Evolutionary conservation across 2,113 vertebrate genomes (phyloP), one percentile per base, ranked within the genome.

Genomic region (Tapirus terrestris): DNA sequence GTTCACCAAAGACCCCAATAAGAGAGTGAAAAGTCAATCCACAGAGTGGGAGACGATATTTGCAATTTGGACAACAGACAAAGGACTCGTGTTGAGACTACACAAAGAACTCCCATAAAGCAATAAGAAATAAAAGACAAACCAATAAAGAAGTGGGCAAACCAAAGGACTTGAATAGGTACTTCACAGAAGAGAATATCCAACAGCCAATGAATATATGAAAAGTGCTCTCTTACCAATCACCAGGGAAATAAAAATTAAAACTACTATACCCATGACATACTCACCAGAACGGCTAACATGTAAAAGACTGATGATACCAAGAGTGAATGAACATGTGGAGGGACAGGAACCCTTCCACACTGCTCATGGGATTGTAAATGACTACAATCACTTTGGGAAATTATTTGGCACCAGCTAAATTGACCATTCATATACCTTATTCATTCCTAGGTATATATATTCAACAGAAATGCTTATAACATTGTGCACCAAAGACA

Each of bases 381-480:
- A 31, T 63, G 36, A 58, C 31, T 81, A 93, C 21, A 76, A 82
- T 48, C 23, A 86, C 14, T 95, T 61, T 82, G 68, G 67, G 87
- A 94, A 82, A 94, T 2, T 90, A 21, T 91, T 77, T 53, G 39
- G 10, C n/a, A 56, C 48, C 85, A 85, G n/a, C 43, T 82, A 94
- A 92, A 70, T 0, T 92, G 61, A 77, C 68, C n/a, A 56, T 45
- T 79, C 72, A 83, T 20, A 67, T 43, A 72, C n/a, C 11, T 77
- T 68, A 88, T 61, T 92, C 43, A 92, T 92, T 88, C 29, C 63
- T 51, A 89, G n/a, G 14, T 89, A 83, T 89, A 83, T 65, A 83
- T 48, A 89, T 17, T 63, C 23, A 79, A 89, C 25, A 89, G 72
- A 89, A 92, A 89, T 80, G 25, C 51, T 94, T 85, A 23, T 39